phyloP scores from a whole-genome alignment of 1,140 invertebrate species.

The Dinothrombium tinctorium region DNA sequence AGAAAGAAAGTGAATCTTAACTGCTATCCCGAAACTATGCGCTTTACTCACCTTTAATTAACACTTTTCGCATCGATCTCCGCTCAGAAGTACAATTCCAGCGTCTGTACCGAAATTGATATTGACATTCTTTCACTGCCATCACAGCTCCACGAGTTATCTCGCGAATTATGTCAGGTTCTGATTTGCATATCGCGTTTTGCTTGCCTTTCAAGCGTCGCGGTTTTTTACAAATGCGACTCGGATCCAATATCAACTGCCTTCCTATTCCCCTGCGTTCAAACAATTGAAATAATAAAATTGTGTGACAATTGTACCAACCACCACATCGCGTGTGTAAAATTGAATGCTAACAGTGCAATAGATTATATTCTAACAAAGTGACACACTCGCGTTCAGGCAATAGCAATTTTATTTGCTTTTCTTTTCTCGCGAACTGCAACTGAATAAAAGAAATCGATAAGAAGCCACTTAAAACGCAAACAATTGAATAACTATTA shows the following conservation, averaged over 20 bases:
- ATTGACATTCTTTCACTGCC: constrained; percentile 79
- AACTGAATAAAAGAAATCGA: no score
- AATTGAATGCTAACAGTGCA: no score
- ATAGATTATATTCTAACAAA: no score
- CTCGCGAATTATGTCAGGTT: constrained; percentile 19
- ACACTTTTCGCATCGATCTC: constrained; percentile 49
- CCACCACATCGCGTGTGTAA: no score
- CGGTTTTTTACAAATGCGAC: constrained; percentile 57
- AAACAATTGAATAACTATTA: no score
- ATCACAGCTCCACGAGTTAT: constrained; percentile 50
- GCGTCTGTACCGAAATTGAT: constrained; percentile 71
- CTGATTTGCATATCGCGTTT: constrained; percentile 27
- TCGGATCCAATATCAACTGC: constrained; percentile 62
- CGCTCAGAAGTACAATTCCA: constrained; percentile 91
- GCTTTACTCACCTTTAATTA: constrained; percentile 37
- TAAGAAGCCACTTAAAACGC: no score
- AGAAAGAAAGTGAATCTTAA: constrained; percentile 2
- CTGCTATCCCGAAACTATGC: constrained; percentile 1
- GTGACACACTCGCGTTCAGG: no score
- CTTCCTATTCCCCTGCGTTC: constrained; percentile 28
- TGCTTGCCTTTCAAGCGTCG: constrained; percentile 39
- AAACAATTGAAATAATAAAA: not conserved
- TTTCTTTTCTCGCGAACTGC: no score
- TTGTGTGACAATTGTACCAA: no score
- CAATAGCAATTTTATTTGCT: no score